Percentiles rank a stretch among this genome's conserved stretches.
Conservation (phyloP, 2,888 invertebrate species). For the Gandaritis pyraliata region DNA sequence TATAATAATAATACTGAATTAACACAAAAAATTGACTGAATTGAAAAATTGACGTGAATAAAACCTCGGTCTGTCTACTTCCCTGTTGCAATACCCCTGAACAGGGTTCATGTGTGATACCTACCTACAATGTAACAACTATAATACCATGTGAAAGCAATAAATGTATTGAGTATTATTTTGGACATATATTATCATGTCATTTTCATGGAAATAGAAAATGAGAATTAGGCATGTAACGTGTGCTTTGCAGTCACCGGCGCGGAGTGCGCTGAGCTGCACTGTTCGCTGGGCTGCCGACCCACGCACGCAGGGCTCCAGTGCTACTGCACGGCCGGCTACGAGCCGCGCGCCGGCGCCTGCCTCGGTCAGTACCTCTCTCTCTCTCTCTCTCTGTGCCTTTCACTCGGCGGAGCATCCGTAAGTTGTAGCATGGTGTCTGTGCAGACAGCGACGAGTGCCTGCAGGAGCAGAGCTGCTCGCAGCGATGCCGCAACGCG, state of each 20-base stretch:
- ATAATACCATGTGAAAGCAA: no score
- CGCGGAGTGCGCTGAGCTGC: constrained; percentile 74
- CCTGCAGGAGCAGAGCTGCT: constrained; percentile 87
- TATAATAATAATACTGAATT: no score
- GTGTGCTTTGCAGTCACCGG: constrained; percentile 58
- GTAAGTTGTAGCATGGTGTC: background rate
- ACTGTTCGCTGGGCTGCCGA: constrained; percentile 88
- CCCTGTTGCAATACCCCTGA: no score
- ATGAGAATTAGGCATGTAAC: background rate
- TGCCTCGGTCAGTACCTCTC: constrained; percentile 79
- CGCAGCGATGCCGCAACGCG: constrained; percentile 89
- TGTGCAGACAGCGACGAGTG: constrained; percentile 92
- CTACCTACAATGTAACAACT: no score
- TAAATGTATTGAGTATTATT: no score
- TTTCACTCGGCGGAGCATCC: background rate
- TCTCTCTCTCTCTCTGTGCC: background rate
- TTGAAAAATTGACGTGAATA: no score
- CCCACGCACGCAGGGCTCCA: constrained; percentile 88
- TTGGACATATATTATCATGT: no score
- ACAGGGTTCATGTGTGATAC: no score
- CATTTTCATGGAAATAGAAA: no score
- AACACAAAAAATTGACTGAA: no score
- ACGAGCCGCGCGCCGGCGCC: constrained; percentile 84
- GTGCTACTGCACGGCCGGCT: constrained; percentile 90
- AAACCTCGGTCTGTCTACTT: no score